A percentile compares a stretch with the other conserved stretches of the same genome.
These are phyloP conservation scores for Megaceryle alcyon DNA, from an alignment of 2,797 vertebrate species.

Conservation along the genomic window DNA sequence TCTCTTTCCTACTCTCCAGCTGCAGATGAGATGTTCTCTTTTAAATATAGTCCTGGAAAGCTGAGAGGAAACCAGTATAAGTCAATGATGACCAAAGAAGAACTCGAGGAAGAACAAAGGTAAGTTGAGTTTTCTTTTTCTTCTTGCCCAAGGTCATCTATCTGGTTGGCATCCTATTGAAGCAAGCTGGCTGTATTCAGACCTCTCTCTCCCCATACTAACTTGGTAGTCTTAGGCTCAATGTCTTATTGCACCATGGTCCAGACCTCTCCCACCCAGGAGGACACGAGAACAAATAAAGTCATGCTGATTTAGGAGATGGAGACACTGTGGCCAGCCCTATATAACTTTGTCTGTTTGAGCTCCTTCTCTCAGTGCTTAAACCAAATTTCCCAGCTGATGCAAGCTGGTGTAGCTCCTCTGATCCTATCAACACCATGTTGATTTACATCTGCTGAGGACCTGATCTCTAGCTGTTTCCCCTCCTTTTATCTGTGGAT, in stretches of 20 bases:
- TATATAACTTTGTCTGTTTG: background rate
- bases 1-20: constrained; percentile 13
- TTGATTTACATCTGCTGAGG: background rate
- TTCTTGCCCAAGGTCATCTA: background rate
- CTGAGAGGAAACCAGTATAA: constrained; percentile 89
- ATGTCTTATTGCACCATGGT: accelerated
- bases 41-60: constrained; percentile 91
- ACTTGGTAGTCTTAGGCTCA: background rate
- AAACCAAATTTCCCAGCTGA: background rate
- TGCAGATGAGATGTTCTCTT: constrained; percentile 74
- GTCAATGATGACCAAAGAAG: constrained; percentile 92
- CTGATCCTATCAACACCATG: background rate
- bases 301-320: background rate
- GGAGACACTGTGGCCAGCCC: background rate
- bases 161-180: background rate
- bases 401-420: background rate
- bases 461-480: background rate
- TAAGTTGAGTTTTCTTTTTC: constrained; percentile 50
- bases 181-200: background rate
- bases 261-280: background rate
- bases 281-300: background rate
- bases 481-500: background rate
- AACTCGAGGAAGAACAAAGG: constrained; percentile 93
- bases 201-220: background rate
- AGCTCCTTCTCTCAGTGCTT: background rate